Base-by-base conservation (phyloP, 2,113 vertebrate species). In the Laterallus jamaicensis region DNA sequence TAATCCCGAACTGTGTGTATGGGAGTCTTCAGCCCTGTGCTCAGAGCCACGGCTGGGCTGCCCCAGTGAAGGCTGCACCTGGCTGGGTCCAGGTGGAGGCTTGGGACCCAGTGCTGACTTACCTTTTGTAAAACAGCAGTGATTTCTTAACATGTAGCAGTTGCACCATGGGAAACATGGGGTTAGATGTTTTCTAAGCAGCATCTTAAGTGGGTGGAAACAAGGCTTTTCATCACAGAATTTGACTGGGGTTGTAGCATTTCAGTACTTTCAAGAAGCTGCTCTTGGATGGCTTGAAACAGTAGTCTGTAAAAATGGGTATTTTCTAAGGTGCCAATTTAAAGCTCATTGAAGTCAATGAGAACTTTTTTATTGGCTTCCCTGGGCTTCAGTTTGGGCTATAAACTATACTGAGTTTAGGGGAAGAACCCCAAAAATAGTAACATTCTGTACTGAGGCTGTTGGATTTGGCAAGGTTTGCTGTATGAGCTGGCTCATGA, bases 1-100 rank as follows among this genome's bases (percentile, higher is more conserved):
- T 22, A 6, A 26, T 20, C 6, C 63, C 15, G 1, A 0, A 6
- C 37, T 2, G 1, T 0, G 0, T 8, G 63, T 4, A 8, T 0
- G 2, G 40, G 14, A 35, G 21, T 1, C 25, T 49, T 28, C 62
- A 58, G 56, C 52, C 50, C 18, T 17, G 19, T 4, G 32, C 75
- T 52, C 24, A 3, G 67, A 64, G 77, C 56, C 37, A 18, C 0
- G 2, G 25, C 2, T 12, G 71, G 68, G 81, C 10, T 59, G 59
- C 52, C 52, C 25, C 4, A 5, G 11, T 1, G 4, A 37, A 49
- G 71, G 28, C n/a, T 40, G 5, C 39, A 50, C 35, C 50, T 1
- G 4, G 13, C 37, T 49, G 35, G 24, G 7, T 35, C 26, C 15
- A 7, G 20, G 35, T 5, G 31, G 32, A 54, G 37, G 32, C 42